Conservation (phyloP, 2,888 invertebrate species). For the Ophion costatus region DNA sequence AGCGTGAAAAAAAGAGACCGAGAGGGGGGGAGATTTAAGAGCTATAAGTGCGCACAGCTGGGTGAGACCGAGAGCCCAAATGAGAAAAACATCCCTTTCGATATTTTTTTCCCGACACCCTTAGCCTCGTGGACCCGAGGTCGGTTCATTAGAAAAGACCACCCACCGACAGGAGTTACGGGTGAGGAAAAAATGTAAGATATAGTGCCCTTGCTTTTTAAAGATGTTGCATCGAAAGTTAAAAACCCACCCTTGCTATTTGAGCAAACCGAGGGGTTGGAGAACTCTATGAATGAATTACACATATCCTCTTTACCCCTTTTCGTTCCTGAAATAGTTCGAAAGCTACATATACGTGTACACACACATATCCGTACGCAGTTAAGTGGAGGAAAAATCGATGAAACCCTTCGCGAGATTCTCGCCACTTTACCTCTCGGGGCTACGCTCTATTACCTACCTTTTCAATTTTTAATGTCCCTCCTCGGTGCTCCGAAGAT, state of each 20-base stretch:
- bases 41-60: slow-evolving; percentile 44
- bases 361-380: background rate
- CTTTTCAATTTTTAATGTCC: slow-evolving; percentile 37
- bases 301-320: slow-evolving; percentile 43
- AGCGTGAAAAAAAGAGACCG: background rate
- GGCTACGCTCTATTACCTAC: background rate
- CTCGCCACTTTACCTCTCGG: slow-evolving; percentile 22
- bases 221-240: slow-evolving; percentile 1
- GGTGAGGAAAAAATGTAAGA: slow-evolving; percentile 5
- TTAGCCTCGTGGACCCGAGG: slow-evolving; percentile 18
- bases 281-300: slow-evolving; percentile 63
- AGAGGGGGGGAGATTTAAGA: background rate
- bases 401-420: slow-evolving; percentile 30
- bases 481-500: slow-evolving; percentile 39
- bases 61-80: background rate
- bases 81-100: slow-evolving; percentile 24
- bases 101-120: background rate
- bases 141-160: slow-evolving; percentile 30
- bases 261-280: background rate
- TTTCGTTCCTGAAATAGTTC: slow-evolving; percentile 32
- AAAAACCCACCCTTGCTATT: background rate
- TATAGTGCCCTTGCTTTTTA: slow-evolving; percentile 22
- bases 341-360: slow-evolving; percentile 1
- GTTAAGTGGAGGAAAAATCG: slow-evolving; percentile 38
- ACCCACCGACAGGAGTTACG: slow-evolving; percentile 20